Conservation (phyloP, 2,888 invertebrate species). For the Clusia tigrina region DNA sequence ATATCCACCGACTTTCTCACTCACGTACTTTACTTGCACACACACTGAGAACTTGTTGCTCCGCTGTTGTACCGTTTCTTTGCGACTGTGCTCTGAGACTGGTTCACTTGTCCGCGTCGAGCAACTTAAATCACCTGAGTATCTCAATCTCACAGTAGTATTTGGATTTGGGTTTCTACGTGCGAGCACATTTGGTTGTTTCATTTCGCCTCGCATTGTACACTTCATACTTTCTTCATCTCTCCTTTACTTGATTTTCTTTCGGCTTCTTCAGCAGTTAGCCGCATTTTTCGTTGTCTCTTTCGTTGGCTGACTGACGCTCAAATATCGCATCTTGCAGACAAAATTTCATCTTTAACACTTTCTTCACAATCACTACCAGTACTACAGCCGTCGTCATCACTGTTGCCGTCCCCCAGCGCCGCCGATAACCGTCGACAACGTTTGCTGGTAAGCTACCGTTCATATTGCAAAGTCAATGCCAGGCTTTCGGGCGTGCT, state of each 20-base stretch:
- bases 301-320: constrained; percentile 9
- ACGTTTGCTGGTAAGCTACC: no score
- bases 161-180: background rate
- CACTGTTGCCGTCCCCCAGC: background rate
- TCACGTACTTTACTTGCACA: background rate
- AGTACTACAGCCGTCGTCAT: background rate
- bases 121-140: constrained; percentile 35
- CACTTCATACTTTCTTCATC: no score
- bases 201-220: background rate
- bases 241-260: background rate
- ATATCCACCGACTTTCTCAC: background rate
- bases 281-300: background rate
- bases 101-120: constrained; percentile 35
- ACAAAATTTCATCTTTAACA: constrained; percentile 55
- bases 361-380: constrained; percentile 46
- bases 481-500: constrained; percentile 15
- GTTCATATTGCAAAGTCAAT: constrained; percentile 42
- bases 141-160: background rate
- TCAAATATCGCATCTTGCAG: constrained; percentile 38
- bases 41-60: constrained; percentile 17
- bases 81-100: constrained; percentile 37
- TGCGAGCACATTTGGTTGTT: background rate
- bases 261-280: background rate
- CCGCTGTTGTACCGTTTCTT: constrained; percentile 26
- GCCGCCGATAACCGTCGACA: constrained; percentile 21